Evolutionary conservation across 2,888 invertebrate species (phyloP).

Genomic region (Pseudoips prasinana): DNA sequence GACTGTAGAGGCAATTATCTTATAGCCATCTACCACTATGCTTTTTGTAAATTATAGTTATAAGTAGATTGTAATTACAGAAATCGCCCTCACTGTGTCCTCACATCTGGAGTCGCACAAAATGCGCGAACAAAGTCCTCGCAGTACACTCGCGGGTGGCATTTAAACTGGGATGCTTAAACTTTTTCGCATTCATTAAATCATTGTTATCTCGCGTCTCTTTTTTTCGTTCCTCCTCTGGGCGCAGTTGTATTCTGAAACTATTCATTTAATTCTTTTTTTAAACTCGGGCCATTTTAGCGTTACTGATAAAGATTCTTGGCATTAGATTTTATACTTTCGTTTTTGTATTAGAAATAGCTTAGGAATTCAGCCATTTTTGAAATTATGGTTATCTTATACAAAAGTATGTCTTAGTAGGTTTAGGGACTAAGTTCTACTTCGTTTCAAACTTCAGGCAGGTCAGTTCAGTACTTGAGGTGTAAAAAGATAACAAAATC

Average conservation of each 20-base stretch:
- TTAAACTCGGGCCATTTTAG: constrained; percentile 18
- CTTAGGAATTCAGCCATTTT: too few species aligned
- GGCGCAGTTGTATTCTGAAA: constrained; percentile 35
- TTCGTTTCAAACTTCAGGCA: too few species aligned
- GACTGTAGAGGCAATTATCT: too few species aligned
- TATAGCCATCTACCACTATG: too few species aligned
- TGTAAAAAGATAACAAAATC: too few species aligned
- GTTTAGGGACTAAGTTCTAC: too few species aligned
- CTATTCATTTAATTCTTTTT: constrained; percentile 33
- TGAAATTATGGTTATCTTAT: too few species aligned
- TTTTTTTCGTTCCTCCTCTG: constrained; percentile 37
- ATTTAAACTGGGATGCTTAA: constrained; percentile 46
- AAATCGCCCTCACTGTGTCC: constrained; percentile 17
- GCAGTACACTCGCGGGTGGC: constrained; percentile 45
- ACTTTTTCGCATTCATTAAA: constrained; percentile 61
- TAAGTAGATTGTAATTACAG: too few species aligned
- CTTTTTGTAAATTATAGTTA: too few species aligned
- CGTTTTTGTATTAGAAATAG: too few species aligned
- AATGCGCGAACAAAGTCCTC: constrained; percentile 33
- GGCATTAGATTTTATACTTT: background rate
- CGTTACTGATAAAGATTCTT: constrained; percentile 7
- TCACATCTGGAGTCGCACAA: constrained; percentile 21
- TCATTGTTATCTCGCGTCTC: constrained; percentile 59
- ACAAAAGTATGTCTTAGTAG: too few species aligned
- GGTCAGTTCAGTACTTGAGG: too few species aligned